Evolutionary conservation across 2,113 vertebrate genomes (phyloP), one percentile per base, ranked within the genome.

Genomic region (Muscicapa adusta): DNA sequence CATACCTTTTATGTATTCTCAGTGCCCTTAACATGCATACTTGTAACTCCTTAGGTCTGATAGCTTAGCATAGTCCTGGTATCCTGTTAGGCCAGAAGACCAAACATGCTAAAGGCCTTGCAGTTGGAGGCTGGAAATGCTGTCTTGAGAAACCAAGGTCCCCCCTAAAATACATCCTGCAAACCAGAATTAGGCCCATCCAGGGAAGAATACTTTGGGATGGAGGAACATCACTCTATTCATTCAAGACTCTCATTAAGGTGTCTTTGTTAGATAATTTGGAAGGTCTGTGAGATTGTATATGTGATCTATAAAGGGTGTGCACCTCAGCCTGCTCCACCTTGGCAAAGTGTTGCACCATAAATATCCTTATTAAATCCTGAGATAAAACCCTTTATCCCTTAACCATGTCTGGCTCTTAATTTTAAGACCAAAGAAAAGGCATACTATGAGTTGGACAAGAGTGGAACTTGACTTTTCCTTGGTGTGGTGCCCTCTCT

Each of bases 291-390:
- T 29, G 23, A 26, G 34, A 65, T 14, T 43, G 38, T 14, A 18
- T 4, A 9, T 1, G 0, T 1, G 1, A 53, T 34, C 19, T 43
- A 53, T 3, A 0, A 0, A 6, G 29, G 43, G 31, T 42, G 48
- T 42, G 31, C 8, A 4, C 53, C 42, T 29, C 31, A 23, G 31
- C 5, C 2, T 3, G 18, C 31, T 53, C 31, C 48, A 29, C 48
- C 4, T 36, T 43, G 31, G 24, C 38, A 14, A 43, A 43, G 18
- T 34, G 38, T 12, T 62, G 14, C 47, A 77, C 6, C 36, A 24
- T 18, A 14, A 34, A 25, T 24, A 53, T 34, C 48, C 38, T 54
- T 34, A 78, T 29, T 29, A 65, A 65, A 65, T 14, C 54, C 25
- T 14, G 8, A 34, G 19, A 43, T 34, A 43, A 65, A 65, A 7